phyloP scores from a whole-genome alignment of 2,888 invertebrate species.

The Drosophila merina region DNA sequence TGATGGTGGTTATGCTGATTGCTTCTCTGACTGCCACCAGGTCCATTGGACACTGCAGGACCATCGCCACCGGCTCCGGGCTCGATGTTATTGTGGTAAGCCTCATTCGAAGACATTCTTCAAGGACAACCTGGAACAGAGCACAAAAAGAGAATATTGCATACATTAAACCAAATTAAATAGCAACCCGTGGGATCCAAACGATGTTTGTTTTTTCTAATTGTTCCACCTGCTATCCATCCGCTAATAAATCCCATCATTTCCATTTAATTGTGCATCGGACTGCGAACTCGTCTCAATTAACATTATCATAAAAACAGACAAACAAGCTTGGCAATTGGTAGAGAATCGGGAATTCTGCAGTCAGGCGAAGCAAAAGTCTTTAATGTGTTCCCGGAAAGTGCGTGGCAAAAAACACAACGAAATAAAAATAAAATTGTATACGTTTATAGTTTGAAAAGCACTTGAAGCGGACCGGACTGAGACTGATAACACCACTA shows the following conservation, averaged over 20 bases:
- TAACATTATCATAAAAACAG: constrained; percentile 45
- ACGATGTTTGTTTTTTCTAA: constrained; percentile 7
- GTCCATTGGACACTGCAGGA: constrained; percentile 47
- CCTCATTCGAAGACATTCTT: constrained; percentile 81
- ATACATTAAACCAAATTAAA: constrained; percentile 4
- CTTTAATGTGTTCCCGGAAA: constrained; percentile 14
- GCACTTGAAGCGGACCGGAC: not conserved
- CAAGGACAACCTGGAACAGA: constrained; percentile 7
- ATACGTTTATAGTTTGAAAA: constrained; percentile 2
- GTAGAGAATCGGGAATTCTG: constrained; percentile 1
- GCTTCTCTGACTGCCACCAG: constrained; percentile 50
- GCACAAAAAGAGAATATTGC: not conserved
- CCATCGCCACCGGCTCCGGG: constrained; percentile 61
- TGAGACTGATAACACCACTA: constrained; percentile 18
- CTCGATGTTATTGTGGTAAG: constrained; percentile 72
- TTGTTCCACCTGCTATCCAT: constrained; percentile 31
- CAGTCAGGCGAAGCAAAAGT: constrained; percentile 5
- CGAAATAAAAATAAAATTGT: constrained; percentile 7
- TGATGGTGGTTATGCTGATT: constrained; percentile 58
- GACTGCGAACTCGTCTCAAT: constrained; percentile 18
- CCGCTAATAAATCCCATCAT: constrained; percentile 41
- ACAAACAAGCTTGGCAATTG: constrained; percentile 12
- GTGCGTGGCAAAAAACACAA: constrained; percentile 13
- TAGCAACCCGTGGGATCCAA: too few species aligned
- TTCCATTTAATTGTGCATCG: constrained; percentile 45